Conservation (phyloP, 2,888 invertebrate species). For the Idaea aversata region DNA sequence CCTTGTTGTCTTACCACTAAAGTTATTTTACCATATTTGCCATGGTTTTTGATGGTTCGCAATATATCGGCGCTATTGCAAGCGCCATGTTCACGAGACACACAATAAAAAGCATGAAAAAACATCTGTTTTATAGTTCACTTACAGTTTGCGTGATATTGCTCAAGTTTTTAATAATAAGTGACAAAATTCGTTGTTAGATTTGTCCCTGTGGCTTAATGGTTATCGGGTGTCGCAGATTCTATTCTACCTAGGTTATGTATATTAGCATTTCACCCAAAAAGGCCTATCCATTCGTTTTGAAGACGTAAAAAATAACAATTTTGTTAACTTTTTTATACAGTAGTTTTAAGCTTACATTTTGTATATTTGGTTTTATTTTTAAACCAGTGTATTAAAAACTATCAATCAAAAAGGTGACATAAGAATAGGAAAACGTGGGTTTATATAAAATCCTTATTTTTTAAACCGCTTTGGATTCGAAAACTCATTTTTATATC, state of each 20-base stretch:
- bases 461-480: background rate
- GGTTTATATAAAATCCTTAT: background rate
- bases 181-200: background rate
- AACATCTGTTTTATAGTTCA: background rate
- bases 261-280: background rate
- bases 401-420: too few relatives aligned
- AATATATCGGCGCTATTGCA: too few relatives aligned
- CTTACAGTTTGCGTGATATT: background rate
- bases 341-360: conserved; percentile 35
- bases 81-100: too few relatives aligned
- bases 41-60: too few relatives aligned
- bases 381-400: conserved; percentile 11
- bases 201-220: background rate
- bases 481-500: background rate
- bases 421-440: background rate
- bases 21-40: too few relatives aligned
- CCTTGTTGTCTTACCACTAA: too few relatives aligned
- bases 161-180: background rate
- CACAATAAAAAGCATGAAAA: too few relatives aligned
- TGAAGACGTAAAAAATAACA: conserved; percentile 8
- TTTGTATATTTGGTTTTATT: conserved; percentile 43
- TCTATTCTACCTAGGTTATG: background rate
- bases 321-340: conserved; percentile 20
- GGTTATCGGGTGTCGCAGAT: too few relatives aligned
- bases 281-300: conserved; percentile 8